Percentiles rank a stretch among this genome's conserved stretches.
Conservation (phyloP, 1,140 invertebrate species). For the Drosophila lini region DNA sequence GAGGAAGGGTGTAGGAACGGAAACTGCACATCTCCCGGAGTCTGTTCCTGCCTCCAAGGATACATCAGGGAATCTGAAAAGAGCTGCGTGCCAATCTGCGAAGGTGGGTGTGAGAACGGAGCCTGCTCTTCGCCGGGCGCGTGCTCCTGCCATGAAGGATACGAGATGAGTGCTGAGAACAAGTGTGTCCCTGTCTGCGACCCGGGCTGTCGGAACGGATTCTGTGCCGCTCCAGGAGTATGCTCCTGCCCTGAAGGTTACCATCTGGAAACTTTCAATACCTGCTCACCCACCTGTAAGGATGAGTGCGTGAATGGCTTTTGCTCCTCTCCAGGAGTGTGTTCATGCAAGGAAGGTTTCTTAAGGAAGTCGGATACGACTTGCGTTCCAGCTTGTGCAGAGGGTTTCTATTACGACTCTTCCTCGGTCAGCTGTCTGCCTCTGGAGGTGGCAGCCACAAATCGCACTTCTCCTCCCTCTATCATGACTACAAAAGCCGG, state of each 20-base stretch:
- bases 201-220: slow-evolving; percentile 9
- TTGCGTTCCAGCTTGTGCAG: slow-evolving; percentile 2
- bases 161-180: background rate
- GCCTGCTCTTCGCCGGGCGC: no score
- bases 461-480: background rate
- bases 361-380: background rate
- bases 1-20: slow-evolving; percentile 11
- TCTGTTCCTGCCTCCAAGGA: background rate
- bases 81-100: slow-evolving; percentile 19
- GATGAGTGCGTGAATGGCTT: slow-evolving; percentile 17
- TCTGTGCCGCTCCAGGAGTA: background rate
- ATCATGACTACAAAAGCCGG: background rate
- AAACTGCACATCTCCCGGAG: slow-evolving; percentile 10
- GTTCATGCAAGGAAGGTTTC: slow-evolving; percentile 3
- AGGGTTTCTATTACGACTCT: background rate
- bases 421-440: background rate
- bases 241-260: slow-evolving; percentile 10
- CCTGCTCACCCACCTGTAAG: background rate
- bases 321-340: slow-evolving; percentile 10
- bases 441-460: no score
- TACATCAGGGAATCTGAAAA: background rate
- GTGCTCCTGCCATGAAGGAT: slow-evolving; percentile 20
- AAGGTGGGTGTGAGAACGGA: no score
- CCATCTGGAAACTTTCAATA: no score
- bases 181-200: slow-evolving; percentile 11